Evolutionary conservation across 1,140 invertebrate species (phyloP), one percentile per base, ranked within the genome.

Genomic region (Neelides sp.): DNA sequence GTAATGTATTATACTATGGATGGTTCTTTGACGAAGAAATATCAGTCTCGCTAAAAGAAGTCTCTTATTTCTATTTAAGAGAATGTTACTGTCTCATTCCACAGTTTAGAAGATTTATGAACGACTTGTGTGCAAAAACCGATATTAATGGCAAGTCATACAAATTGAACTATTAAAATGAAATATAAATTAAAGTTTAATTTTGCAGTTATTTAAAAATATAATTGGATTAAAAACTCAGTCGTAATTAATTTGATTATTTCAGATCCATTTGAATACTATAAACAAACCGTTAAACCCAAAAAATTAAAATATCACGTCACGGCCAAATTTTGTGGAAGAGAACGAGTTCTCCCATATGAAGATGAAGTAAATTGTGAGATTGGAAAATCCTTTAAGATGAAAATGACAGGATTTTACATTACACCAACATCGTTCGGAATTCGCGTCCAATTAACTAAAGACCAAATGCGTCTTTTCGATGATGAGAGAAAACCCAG

Each of bases 281-380:
- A 54, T 22, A 44, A 40, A 32, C 30, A 48, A 32, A 50, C 55
- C 10, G 27, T 20, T 23, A 50, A 47, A 42, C 20, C 30, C 2
- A 39, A 53, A 0, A 27, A 30, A 13, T 12, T 39, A 4, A 4
- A 28, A 8, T 54, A 48, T 24, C 57, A 59, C 42, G 35, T 59
- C 4, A 59, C 57, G 12, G 53, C 49, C 13, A 55, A 55, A 36
- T 59, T 59, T 32, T 50, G 49, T 26, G 57, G 44, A 17, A n/a
- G 57, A 36, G 15, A 36, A 5, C 35, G 32, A 45, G 4, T 45
- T 47, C 22, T 26, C 26, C 19, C 19, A 5, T 45, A 58, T 32
- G 20, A 39, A 22, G 23, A 47, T 19, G 17, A 43, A 15, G 52
- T 43, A 15, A 17, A 34, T 15, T 24, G 7, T 10, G 45, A 46